Base-by-base conservation (phyloP, 2,888 invertebrate genomes). In the Drosophila cognata region DNA sequence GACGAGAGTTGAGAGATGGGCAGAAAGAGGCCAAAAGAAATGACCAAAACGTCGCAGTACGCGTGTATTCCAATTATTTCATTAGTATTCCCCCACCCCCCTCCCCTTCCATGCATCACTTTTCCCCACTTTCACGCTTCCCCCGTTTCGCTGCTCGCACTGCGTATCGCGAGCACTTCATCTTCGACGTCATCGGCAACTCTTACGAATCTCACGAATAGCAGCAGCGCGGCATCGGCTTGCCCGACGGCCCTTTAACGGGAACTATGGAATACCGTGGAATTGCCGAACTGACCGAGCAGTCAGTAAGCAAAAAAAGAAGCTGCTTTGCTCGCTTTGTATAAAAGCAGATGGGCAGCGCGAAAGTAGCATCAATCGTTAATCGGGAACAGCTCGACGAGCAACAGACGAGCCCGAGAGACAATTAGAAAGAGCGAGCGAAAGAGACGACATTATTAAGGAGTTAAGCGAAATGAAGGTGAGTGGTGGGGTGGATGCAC, bases 321-420 rank as follows among this genome's bases (percentile, higher is more conserved):
- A 21, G 41, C 50, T 31, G 13, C 36, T 18, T 38, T 38, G 56
- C 56, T n/a, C n/a, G 35, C 35, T 65, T 68, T 75, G 82, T 91
- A 91, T 91, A 91, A 89, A 91, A 92, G 83, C 71, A 58, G 59
- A 63, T 62, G 71, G 64, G 66, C 78, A 64, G 50, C 60, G 62
- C 72, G 76, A 85, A 84, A 81, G 81, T 77, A 69, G 38, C 79
- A 90, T 89, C 92, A 91, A 85, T 91, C 78, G 72, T 58, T 77
- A 58, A 71, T 71, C 81, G 74, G 82, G 76, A 82, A 71, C 81
- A 81, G 79, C 64, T 63, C 79, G 69, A 72, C 35, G 60, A 73
- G 62, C 84, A 51, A 11, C 43, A 21, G 13, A 38, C n/a, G n/a
- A 43, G 21, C 8, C 7, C 29, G 31, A 51, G 51, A 31, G 33